Base-by-base conservation (phyloP, 37 sponge, comb jelly and placozoan species). In the Haliclona indistincta region DNA sequence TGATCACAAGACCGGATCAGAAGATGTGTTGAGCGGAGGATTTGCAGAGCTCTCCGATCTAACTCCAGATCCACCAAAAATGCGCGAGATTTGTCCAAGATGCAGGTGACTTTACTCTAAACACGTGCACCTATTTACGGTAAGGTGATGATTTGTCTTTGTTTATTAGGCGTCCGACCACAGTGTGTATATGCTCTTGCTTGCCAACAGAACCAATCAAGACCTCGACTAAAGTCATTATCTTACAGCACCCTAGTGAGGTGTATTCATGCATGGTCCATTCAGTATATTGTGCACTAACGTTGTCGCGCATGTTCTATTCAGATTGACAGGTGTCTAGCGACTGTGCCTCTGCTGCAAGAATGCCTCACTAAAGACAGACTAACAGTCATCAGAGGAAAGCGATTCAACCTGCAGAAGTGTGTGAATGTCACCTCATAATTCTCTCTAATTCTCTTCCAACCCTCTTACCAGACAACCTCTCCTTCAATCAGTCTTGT, bases 161-260 rank as follows among this genome's bases (percentile, higher is more conserved):
- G n/a, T 79, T 54, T 43, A 53, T 22, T 36, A 93, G 85, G 73
- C 68, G 93, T 10, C 93, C 93, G 3, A 26, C 10, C 43, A 22
- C 37, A n/a, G 93, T 93, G 47, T 93, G 93, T 49, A 62, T 93
- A 2, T 93, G 93, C 35, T 67, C 62, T 67, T 88, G 77, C 45
- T 88, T 93, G 17, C 93, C 93, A 4, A 54, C 32, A 19, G 54
- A 72, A 35, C 86, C 81, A 0, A 33, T 93, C 11, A 32, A 56
- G 15, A 84, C 84, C 28, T 29, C 56, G 19, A 85, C 85, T 0
- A 43, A 71, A 44, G 45, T 93, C 40, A 68, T 85, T 17, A 93
- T 93, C 38, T 43, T 93, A 40, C 93, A 93, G 52, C 93, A 93
- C 51, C 86, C 86, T 0, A 88, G 85, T 42, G 93, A 93, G 80